Evolutionary conservation across 2,888 invertebrate genomes (phyloP).

Genomic region (Parasteatoda lunata): DNA sequence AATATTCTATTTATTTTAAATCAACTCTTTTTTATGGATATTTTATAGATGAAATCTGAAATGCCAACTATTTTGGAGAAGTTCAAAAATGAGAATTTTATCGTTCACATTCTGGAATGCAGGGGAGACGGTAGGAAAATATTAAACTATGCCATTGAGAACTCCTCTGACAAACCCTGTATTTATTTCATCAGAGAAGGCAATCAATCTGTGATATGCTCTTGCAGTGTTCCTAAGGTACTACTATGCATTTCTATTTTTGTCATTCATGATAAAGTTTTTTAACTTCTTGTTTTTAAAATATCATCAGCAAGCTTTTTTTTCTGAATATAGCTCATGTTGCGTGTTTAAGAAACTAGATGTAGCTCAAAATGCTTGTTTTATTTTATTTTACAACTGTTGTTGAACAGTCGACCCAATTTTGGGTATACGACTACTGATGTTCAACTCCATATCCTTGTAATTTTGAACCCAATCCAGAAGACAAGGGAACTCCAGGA

Average conservation of each 20-base stretch:
- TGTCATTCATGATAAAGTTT: neutral
- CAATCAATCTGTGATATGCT: conserved; percentile 45
- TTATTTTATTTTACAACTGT: too few species aligned
- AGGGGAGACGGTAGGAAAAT: conserved; percentile 56
- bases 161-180: conserved; percentile 33
- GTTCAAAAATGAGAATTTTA: conserved; percentile 21
- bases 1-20: too few species aligned
- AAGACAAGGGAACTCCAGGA: too few species aligned
- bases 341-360: too few species aligned
- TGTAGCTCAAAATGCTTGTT: too few species aligned
- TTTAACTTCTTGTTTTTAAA: neutral
- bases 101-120: conserved; percentile 37
- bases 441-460: too few species aligned
- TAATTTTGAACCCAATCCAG: too few species aligned
- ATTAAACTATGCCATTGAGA: conserved; percentile 49
- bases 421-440: too few species aligned
- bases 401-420: too few species aligned
- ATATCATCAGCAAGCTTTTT: neutral
- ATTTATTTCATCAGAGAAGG: conserved; percentile 57
- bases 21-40: too few species aligned
- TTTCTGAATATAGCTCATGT: neutral
- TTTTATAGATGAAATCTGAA: conserved; percentile 32
- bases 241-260: neutral
- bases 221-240: conserved; percentile 56
- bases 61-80: conserved; percentile 21